Conservation (phyloP, 2,113 vertebrate genomes). For the Gracilinanus agilis region DNA sequence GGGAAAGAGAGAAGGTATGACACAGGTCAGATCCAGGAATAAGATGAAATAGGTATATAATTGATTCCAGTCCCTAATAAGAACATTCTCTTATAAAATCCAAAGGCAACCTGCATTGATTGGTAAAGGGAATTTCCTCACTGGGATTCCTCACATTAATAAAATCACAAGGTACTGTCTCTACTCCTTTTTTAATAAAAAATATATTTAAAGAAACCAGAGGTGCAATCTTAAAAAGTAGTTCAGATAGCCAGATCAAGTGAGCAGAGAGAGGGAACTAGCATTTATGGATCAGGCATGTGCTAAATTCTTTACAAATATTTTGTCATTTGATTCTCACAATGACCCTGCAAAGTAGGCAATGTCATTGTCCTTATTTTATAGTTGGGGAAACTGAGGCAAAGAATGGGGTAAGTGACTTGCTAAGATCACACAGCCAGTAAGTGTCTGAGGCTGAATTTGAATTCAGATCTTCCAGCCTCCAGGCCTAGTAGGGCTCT, state of each 20-base stretch:
- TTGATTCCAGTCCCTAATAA: background rate
- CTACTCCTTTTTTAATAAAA: background rate
- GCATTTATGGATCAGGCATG: background rate
- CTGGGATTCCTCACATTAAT: background rate
- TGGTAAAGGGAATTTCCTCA: background rate
- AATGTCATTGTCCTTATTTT: background rate
- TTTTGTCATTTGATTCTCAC: too few species aligned
- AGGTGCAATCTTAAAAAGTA: background rate
- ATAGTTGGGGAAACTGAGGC: background rate
- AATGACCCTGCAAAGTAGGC: background rate
- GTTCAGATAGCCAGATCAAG: background rate
- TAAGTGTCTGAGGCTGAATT: background rate
- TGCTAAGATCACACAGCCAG: background rate
- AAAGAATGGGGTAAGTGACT: background rate
- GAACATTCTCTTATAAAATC: background rate
- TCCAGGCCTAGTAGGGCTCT: background rate
- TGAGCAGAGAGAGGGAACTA: background rate
- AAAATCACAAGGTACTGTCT: background rate
- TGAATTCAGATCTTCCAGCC: background rate
- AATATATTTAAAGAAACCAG: background rate
- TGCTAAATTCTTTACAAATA: background rate
- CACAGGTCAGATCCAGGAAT: conserved; percentile 7
- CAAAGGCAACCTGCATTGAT: background rate
- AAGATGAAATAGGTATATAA: background rate
- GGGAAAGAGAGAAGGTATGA: background rate